Evolutionary conservation across 2,797 vertebrate species (phyloP).

Genomic region (Labeo calbasu): DNA sequence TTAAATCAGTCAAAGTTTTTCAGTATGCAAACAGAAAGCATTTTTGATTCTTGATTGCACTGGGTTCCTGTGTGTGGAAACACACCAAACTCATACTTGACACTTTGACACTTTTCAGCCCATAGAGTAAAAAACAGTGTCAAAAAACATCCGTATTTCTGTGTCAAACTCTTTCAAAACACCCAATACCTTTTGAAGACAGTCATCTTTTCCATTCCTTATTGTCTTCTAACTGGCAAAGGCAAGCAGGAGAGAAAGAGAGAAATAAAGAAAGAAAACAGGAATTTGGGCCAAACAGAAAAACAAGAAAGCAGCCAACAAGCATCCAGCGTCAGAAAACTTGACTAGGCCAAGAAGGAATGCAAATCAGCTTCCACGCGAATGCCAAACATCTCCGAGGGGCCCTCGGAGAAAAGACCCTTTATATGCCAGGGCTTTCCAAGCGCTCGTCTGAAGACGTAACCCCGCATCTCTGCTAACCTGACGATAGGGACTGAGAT

Average conservation of each 20-base stretch:
- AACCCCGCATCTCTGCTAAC: constrained; percentile 18
- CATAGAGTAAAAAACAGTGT: background rate
- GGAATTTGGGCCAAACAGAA: constrained; percentile 28
- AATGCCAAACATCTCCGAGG: constrained; percentile 71
- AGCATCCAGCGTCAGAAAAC: constrained; percentile 61
- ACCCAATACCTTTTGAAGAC: constrained; percentile 15
- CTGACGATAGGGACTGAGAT: constrained; percentile 62
- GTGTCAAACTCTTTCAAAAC: background rate
- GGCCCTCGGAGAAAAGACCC: constrained; percentile 67
- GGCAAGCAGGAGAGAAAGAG: background rate
- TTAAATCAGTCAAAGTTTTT: background rate
- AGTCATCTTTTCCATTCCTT: constrained; percentile 30
- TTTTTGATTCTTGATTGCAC: background rate
- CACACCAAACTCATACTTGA: background rate
- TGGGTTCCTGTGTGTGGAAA: background rate
- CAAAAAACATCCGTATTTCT: background rate
- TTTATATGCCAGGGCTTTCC: constrained; percentile 64
- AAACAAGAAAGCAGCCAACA: constrained; percentile 19
- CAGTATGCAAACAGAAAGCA: background rate
- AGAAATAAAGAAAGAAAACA: constrained; percentile 16
- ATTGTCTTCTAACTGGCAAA: constrained; percentile 37
- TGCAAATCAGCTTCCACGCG: constrained; percentile 77
- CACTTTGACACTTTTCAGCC: background rate
- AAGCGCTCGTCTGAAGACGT: constrained; percentile 28
- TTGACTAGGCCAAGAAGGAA: constrained; percentile 69